Base-by-base conservation (phyloP, 2,888 invertebrate genomes). In the Platynereis dumerilii region DNA sequence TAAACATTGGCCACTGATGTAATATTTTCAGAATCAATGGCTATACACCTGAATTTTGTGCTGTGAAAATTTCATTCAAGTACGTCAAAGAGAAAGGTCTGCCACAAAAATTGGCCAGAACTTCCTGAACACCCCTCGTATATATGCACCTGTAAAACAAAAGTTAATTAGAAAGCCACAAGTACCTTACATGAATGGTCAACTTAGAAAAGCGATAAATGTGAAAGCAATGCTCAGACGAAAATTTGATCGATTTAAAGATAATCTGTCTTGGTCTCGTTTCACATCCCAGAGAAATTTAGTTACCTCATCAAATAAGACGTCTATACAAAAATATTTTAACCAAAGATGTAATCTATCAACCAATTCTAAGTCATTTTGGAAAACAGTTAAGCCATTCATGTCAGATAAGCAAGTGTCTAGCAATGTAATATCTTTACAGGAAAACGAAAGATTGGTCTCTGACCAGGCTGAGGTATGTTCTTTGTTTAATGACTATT, bases 101-200 rank as follows among this genome's bases (percentile, higher is more conserved):
- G 12, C 34, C 5, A 12, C 34, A 34, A 7, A 34, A 34, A 12
- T 34, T 34, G 48, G n/a, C n/a, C n/a, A n/a, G n/a, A n/a, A n/a
- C n/a, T n/a, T n/a, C n/a, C n/a, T n/a, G n/a, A n/a, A n/a, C n/a
- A n/a, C n/a, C n/a, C n/a, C n/a, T n/a, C n/a, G 17, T 48, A n/a
- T 12, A 22, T n/a, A 48, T 48, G 48, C 48, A n/a, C 48, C 48
- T 5, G 17, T 20, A 3, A 48, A 48, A 48, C 48, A 48, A n/a
- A n/a, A 22, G 20, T 22, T 48, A 5, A 48, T 48, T n/a, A 48
- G n/a, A 48, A n/a, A n/a, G 22, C n/a, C n/a, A n/a, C 48, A 48
- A n/a, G n/a, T n/a, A 22, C 48, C 48, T 20, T 48, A 48, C n/a
- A 48, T 48, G 48, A 48, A 48, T 12, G 48, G 48, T 3, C 48